Percentiles rank a stretch among this genome's conserved stretches.
phyloP scores from a whole-genome alignment of 1,140 invertebrate species.

The Zaprionus gabonicus region DNA sequence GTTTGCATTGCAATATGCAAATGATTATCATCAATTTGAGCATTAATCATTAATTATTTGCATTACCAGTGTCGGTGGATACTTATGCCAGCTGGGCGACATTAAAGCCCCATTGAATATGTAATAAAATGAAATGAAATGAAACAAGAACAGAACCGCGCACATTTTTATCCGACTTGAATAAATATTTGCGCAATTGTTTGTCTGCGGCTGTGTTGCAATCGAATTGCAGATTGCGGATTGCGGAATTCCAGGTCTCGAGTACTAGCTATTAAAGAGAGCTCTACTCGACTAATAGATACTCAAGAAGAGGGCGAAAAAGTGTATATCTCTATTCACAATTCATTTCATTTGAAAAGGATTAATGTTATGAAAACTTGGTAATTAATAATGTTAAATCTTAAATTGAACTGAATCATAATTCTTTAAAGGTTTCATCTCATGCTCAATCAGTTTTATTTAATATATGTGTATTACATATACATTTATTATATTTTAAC shows the following conservation, averaged over 20 bases:
- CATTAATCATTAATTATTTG: constrained; percentile 72
- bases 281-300: not conserved
- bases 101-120: constrained; percentile 55
- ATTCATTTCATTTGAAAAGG: too few relatives aligned
- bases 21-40: constrained; percentile 60
- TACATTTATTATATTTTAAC: too few relatives aligned
- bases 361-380: too few relatives aligned
- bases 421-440: too few relatives aligned
- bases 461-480: too few relatives aligned
- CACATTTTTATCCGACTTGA: constrained; percentile 40
- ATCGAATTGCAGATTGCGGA: constrained; percentile 39
- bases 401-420: too few relatives aligned
- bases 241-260: constrained; percentile 15
- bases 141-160: constrained; percentile 33
- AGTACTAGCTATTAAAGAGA: not conserved
- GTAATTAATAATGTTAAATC: too few relatives aligned
- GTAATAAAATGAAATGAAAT: constrained; percentile 69
- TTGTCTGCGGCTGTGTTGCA: constrained; percentile 51
- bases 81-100: constrained; percentile 9
- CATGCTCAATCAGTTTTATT: not conserved
- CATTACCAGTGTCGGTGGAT: constrained; percentile 31
- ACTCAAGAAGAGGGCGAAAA: not conserved
- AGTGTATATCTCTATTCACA: too few relatives aligned
- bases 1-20: constrained; percentile 47
- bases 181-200: constrained; percentile 69